Percentiles rank a stretch among this genome's conserved stretches.
phyloP scores from a whole-genome alignment of 2,113 vertebrate species.

The Anarrhichthys ocellatus region DNA sequence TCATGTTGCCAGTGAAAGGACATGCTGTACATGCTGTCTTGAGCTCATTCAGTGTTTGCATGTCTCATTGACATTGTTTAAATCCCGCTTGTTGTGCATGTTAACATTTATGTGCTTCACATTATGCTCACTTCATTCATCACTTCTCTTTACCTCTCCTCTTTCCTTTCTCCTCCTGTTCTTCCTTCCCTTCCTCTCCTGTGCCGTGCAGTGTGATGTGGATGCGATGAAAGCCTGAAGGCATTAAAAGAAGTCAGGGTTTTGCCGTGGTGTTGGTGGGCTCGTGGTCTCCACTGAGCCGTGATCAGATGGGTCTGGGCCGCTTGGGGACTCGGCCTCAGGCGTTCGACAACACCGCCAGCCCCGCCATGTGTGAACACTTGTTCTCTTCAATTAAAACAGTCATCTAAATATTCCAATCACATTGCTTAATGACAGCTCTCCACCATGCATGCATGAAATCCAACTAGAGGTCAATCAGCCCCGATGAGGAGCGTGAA shows the following conservation, averaged over 20 bases:
- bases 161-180: neutral
- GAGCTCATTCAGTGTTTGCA: constrained; percentile 39
- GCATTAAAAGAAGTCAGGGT: constrained; percentile 76
- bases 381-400: constrained; percentile 82
- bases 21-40: constrained; percentile 6
- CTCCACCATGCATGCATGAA: constrained; percentile 61
- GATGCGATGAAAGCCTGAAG: constrained; percentile 62
- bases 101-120: constrained; percentile 55
- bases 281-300: constrained; percentile 70
- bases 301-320: constrained; percentile 77
- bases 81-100: constrained; percentile 45
- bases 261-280: constrained; percentile 66
- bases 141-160: constrained; percentile 2
- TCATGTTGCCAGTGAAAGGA: constrained; percentile 25
- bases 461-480: constrained; percentile 65
- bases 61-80: constrained; percentile 41
- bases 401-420: constrained; percentile 82
- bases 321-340: constrained; percentile 71
- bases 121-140: constrained; percentile 57
- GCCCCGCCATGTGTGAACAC: constrained; percentile 79
- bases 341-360: constrained; percentile 74
- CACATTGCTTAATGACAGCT: constrained; percentile 71
- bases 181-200: constrained; percentile 11
- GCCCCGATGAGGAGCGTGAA: constrained; percentile 1
- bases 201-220: constrained; percentile 17